phyloP scores from a whole-genome alignment of 2,113 vertebrate species.

The Alligator mississippiensis region DNA sequence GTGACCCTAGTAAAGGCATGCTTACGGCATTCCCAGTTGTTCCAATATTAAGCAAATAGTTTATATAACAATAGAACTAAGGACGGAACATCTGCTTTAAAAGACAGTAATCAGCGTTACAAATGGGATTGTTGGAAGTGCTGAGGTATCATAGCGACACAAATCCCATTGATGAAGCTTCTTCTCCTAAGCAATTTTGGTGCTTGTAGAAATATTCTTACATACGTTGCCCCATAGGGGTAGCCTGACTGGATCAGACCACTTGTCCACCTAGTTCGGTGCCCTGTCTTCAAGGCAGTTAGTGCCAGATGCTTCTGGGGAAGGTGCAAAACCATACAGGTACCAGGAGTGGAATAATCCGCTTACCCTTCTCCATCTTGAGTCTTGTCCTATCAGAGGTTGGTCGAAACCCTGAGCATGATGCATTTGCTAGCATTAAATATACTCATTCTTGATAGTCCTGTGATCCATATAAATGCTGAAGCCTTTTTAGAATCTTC shows the following conservation, averaged over 20 bases:
- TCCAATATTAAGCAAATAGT: not conserved
- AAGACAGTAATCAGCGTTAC: slow-evolving; percentile 30
- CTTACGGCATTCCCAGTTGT: not conserved
- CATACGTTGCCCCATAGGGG: not conserved
- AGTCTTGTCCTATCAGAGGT: not conserved
- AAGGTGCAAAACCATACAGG: not conserved
- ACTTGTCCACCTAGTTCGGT: not conserved
- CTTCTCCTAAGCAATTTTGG: not conserved
- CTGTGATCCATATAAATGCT: not conserved
- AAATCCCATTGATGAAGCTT: not conserved
- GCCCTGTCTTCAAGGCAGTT: not conserved
- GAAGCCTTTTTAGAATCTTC: not conserved
- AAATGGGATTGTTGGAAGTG: slow-evolving; percentile 35
- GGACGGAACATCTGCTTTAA: slow-evolving; percentile 14
- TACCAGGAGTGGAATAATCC: not conserved
- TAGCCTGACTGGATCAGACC: not conserved
- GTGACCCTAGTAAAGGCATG: not conserved
- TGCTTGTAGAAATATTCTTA: not conserved
- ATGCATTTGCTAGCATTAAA: not conserved
- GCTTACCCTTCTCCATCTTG: not conserved
- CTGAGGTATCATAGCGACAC: not conserved
- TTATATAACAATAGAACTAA: slow-evolving; percentile 15
- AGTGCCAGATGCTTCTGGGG: not conserved
- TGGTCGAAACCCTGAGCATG: not conserved
- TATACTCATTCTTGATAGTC: not conserved